Evolutionary conservation across 2,888 invertebrate species (phyloP).

Genomic region (Geophilus truncorum): DNA sequence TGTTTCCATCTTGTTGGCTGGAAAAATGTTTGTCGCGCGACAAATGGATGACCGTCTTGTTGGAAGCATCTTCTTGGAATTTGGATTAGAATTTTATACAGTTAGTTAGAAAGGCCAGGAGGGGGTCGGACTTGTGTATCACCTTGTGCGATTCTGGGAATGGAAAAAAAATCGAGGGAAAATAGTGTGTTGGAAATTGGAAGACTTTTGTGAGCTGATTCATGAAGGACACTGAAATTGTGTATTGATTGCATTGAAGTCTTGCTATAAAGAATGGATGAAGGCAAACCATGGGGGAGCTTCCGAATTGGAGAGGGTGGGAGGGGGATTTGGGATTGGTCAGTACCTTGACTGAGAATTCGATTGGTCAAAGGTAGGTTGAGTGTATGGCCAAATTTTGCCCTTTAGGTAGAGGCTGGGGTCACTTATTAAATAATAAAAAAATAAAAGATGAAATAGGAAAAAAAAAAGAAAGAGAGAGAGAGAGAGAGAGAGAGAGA

Average conservation of each 20-base stretch:
- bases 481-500: no score
- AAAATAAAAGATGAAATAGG: background rate
- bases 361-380: slow-evolving; percentile 8
- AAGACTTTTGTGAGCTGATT: slow-evolving; percentile 20
- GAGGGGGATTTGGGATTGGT: background rate
- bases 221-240: slow-evolving; percentile 22
- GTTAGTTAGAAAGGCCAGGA: background rate
- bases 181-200: background rate
- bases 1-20: no score
- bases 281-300: slow-evolving; percentile 16
- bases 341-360: slow-evolving; percentile 20
- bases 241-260: slow-evolving; percentile 30
- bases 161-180: background rate
- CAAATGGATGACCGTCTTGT: background rate
- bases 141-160: background rate
- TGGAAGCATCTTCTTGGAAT: background rate
- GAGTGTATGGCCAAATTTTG: background rate
- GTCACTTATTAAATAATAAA: slow-evolving; percentile 30
- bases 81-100: background rate
- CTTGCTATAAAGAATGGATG: slow-evolving; percentile 29
- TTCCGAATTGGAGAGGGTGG: background rate
- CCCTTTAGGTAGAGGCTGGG: slow-evolving; percentile 4
- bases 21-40: no score
- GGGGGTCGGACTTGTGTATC: background rate
- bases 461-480: background rate